Evolutionary conservation across 2,797 vertebrate species (phyloP).

Genomic region (Mallotus villosus): DNA sequence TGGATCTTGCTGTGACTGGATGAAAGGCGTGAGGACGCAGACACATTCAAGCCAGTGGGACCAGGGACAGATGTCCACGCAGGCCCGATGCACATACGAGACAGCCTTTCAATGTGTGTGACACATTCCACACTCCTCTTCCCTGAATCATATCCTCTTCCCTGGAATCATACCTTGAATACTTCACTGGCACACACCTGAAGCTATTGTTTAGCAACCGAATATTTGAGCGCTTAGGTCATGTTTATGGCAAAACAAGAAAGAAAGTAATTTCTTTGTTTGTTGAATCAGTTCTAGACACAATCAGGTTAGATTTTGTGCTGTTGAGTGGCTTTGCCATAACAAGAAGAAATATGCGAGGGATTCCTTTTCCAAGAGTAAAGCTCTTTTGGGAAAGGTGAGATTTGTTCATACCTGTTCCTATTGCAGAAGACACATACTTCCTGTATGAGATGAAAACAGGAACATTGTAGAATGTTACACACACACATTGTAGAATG

Average conservation of each 20-base stretch:
- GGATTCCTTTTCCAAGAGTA: conserved; percentile 25
- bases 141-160: not conserved
- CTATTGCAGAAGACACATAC: conserved; percentile 45
- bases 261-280: conserved; percentile 3
- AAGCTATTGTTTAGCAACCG: conserved; percentile 18
- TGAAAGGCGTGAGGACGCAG: not conserved
- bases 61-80: not conserved
- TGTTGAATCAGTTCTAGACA: conserved; percentile 6
- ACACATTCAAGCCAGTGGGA: not conserved
- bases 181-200: conserved; percentile 3
- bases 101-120: too few species aligned
- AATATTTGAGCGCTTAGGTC: conserved; percentile 6
- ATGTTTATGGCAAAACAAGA: conserved; percentile 50
- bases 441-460: conserved; percentile 46
- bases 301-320: conserved; percentile 25
- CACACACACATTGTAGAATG: conserved; percentile 15
- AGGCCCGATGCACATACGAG: not conserved
- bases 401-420: conserved; percentile 60
- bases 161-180: not conserved
- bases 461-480: conserved; percentile 40
- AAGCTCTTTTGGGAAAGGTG: conserved; percentile 26
- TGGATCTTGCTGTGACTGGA: not conserved
- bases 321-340: conserved; percentile 31
- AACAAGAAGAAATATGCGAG: conserved; percentile 62
- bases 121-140: not conserved